A percentile compares a stretch with the other conserved stretches of the same genome.
phyloP scores from a whole-genome alignment of 2,797 vertebrate species.

The Morelia viridis region DNA sequence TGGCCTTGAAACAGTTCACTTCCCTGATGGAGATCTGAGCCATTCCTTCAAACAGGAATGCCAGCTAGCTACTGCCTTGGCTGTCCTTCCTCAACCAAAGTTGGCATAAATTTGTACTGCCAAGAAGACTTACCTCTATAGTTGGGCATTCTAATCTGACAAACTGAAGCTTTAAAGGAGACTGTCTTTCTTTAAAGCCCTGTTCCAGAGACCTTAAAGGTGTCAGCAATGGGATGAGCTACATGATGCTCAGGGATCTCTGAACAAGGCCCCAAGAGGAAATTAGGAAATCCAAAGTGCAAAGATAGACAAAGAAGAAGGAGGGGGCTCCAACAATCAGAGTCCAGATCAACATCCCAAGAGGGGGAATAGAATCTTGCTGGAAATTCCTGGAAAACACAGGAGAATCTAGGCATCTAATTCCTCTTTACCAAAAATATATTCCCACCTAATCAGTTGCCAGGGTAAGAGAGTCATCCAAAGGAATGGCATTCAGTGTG shows the following conservation, averaged over 20 bases:
- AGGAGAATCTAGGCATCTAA: too few species aligned
- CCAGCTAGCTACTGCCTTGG: background rate
- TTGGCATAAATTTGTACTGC: background rate
- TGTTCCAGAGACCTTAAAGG: background rate
- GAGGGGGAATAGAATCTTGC: too few species aligned
- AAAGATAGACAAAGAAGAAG: too few species aligned
- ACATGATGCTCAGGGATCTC: background rate
- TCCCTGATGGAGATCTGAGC: background rate
- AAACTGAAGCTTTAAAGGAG: background rate
- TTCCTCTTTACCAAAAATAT: too few species aligned
- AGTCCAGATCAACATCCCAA: too few species aligned
- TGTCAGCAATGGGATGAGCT: background rate
- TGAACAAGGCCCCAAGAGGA: background rate
- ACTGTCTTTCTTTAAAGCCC: background rate
- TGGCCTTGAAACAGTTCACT: background rate
- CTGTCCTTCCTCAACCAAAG: background rate
- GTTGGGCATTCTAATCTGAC: background rate
- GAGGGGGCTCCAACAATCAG: too few species aligned
- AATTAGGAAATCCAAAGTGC: background rate
- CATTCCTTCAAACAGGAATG: background rate
- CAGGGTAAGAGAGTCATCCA: too few species aligned
- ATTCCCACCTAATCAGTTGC: too few species aligned
- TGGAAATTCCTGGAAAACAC: too few species aligned
- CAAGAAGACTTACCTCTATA: background rate
- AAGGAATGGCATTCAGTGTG: too few species aligned